phyloP scores from a whole-genome alignment of 2,797 vertebrate genomes.

The Fundulus diaphanus region DNA sequence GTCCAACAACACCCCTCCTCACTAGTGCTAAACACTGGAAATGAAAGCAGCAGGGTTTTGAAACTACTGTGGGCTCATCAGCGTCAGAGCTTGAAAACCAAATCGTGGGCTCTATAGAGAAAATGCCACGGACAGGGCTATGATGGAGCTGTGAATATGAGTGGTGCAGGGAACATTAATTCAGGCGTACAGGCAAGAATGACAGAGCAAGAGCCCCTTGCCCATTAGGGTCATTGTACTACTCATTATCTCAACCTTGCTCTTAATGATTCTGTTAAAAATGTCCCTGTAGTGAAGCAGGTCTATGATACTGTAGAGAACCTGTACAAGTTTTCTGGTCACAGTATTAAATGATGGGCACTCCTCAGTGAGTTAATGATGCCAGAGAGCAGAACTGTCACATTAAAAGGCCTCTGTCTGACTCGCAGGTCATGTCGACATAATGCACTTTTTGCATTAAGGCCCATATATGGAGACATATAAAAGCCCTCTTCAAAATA shows the following conservation, averaged over 20 bases:
- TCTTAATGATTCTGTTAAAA: constrained; percentile 10
- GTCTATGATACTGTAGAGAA: constrained; percentile 13
- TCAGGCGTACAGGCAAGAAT: neutral
- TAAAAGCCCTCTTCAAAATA: constrained; percentile 11
- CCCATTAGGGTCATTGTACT: neutral
- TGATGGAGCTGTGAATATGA: neutral
- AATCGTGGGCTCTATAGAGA: too few relatives aligned
- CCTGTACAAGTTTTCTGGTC: constrained; percentile 15
- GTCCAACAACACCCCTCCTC: constrained; percentile 5
- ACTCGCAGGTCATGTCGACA: neutral
- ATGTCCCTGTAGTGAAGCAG: constrained; percentile 7
- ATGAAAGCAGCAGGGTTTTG: constrained; percentile 12
- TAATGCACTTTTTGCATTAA: constrained; percentile 20
- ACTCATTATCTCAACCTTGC: constrained; percentile 8
- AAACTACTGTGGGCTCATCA: too few relatives aligned
- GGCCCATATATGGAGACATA: constrained; percentile 26
- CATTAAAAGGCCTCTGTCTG: constrained; percentile 8
- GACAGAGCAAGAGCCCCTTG: constrained; percentile 8
- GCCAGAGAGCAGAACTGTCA: constrained; percentile 17
- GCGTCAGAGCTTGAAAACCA: too few relatives aligned
- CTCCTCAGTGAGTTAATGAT: constrained; percentile 21
- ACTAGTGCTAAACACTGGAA: neutral
- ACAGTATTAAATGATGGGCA: constrained; percentile 23
- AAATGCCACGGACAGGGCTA: too few relatives aligned
- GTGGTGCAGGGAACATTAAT: neutral